Conservation (phyloP, 2,888 invertebrate genomes). For the Orchesellides sinensis region DNA sequence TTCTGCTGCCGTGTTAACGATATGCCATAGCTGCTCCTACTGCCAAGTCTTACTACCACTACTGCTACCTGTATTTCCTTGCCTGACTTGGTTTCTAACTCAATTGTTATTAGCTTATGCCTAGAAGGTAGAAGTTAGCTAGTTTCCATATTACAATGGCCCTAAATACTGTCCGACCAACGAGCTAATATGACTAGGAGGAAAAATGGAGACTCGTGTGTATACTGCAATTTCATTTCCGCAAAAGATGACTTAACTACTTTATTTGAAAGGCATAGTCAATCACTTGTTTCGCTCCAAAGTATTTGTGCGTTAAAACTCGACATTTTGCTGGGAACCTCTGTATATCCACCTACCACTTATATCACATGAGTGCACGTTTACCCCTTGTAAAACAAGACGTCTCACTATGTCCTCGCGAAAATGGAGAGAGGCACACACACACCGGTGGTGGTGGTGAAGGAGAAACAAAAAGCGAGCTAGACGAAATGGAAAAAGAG, state of each 20-base stretch:
- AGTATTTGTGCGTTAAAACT: too few relatives aligned
- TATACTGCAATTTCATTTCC: constrained; percentile 56
- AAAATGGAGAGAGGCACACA: constrained; percentile 13
- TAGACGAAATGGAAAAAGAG: background rate
- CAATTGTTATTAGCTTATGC: constrained; percentile 44
- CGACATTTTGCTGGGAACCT: too few relatives aligned
- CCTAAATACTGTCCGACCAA: constrained; percentile 15
- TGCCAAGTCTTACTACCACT: background rate
- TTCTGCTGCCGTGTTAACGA: background rate
- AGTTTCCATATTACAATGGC: constrained; percentile 4
- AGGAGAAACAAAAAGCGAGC: constrained; percentile 6
- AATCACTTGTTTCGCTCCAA: constrained; percentile 32
- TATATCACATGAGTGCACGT: too few relatives aligned
- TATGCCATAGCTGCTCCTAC: background rate
- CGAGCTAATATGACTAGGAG: background rate
- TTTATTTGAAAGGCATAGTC: constrained; percentile 7
- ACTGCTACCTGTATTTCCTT: constrained; percentile 14
- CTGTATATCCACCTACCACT: background rate
- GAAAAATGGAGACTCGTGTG: background rate
- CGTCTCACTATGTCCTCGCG: constrained; percentile 14
- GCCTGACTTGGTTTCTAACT: constrained; percentile 32
- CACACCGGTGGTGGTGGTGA: constrained; percentile 6
- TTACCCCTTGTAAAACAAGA: constrained; percentile 1
- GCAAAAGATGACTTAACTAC: constrained; percentile 49
- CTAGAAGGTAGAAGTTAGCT: background rate